Conservation (phyloP, 2,113 vertebrate species). For the Drymodes brunneopygia region DNA sequence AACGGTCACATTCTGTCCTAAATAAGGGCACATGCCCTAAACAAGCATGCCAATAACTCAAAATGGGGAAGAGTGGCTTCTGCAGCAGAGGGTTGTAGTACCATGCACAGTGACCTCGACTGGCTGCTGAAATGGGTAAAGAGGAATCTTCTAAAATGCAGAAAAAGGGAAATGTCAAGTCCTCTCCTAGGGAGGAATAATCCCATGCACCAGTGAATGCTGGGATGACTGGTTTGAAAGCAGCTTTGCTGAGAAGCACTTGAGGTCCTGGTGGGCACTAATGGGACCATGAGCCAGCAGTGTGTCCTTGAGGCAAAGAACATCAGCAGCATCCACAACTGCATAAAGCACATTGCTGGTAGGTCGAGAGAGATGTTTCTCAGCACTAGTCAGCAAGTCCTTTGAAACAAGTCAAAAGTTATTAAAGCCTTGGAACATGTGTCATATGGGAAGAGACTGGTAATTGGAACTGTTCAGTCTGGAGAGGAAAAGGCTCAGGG, state of each 20-base stretch:
- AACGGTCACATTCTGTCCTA: background rate
- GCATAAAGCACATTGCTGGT: background rate
- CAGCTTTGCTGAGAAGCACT: background rate
- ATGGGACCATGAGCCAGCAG: background rate
- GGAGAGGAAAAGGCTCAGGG: background rate
- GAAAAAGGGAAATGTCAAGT: background rate
- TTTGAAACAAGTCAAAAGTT: background rate
- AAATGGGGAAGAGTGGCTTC: background rate
- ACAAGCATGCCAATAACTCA: background rate
- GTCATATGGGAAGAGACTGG: background rate
- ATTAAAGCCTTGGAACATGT: background rate
- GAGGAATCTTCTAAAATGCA: background rate
- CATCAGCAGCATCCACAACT: background rate
- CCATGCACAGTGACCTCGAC: background rate
- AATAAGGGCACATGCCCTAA: background rate
- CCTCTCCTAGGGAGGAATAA: background rate
- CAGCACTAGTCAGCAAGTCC: background rate
- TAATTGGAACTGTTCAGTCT: background rate
- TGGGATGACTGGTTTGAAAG: background rate
- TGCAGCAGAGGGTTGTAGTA: background rate
- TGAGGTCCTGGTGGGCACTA: background rate
- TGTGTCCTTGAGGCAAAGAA: background rate
- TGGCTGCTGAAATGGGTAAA: background rate
- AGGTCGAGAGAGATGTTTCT: background rate
- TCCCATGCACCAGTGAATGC: background rate